phyloP scores from a whole-genome alignment of 2,113 vertebrate species.

The Elanoides forficatus region DNA sequence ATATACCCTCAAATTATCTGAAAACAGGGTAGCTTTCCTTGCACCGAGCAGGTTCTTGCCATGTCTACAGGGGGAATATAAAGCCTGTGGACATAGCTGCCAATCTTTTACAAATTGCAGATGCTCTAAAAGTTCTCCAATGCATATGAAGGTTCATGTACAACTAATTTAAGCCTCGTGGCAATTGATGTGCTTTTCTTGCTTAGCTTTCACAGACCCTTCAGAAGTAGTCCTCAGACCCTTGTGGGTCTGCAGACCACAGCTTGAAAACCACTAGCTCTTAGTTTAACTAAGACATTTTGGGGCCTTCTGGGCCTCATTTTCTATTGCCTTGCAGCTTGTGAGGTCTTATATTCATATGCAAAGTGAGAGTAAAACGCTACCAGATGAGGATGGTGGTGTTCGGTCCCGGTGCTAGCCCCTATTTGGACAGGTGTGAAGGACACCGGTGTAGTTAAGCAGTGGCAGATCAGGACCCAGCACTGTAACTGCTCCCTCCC shows the following conservation, averaged over 20 bases:
- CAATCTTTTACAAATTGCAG: constrained; percentile 11
- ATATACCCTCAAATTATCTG: not conserved
- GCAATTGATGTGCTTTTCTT: not conserved
- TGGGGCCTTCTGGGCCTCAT: not conserved
- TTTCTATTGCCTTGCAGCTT: constrained; percentile 24
- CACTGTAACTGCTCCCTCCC: not conserved
- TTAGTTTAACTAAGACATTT: not conserved
- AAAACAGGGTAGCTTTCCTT: not conserved
- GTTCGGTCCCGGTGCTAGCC: not conserved
- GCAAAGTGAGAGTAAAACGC: not conserved
- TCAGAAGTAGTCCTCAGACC: not conserved
- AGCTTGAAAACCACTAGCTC: constrained; percentile 1
- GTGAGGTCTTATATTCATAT: constrained; percentile 7
- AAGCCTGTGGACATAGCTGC: not conserved
- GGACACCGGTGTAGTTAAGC: not conserved
- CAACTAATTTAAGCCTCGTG: not conserved
- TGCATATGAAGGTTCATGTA: not conserved
- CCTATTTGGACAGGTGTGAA: not conserved
- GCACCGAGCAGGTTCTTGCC: not conserved
- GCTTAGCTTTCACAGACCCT: not conserved
- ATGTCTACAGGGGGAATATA: not conserved
- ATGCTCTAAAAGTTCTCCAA: not conserved
- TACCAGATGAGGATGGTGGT: not conserved
- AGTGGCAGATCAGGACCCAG: not conserved
- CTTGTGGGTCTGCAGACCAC: not conserved